phyloP scores from a whole-genome alignment of 1,140 invertebrate genomes.

The Drosophila cardini region DNA sequence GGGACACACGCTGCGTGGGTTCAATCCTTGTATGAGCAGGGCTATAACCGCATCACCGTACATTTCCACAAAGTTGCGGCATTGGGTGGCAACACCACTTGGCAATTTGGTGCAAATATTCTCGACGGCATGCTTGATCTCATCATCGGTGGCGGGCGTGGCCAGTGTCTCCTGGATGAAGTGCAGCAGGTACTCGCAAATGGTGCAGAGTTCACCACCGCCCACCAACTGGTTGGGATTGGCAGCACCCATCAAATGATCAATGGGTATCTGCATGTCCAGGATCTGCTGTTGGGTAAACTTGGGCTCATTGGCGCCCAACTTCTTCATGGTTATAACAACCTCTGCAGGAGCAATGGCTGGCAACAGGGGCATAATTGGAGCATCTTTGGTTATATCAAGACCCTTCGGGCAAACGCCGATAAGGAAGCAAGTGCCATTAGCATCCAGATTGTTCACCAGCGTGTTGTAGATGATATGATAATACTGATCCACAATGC shows the following conservation, averaged over 20 bases:
- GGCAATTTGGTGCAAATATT: constrained; percentile 90
- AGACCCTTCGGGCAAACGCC: constrained; percentile 88
- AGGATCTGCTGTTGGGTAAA: constrained; percentile 69
- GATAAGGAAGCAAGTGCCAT: constrained; percentile 88
- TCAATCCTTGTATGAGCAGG: constrained; percentile 91
- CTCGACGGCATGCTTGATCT: constrained; percentile 87
- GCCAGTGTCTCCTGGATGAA: constrained; percentile 91
- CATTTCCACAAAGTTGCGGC: constrained; percentile 90
- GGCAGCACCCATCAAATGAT: constrained; percentile 86
- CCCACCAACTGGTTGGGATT: constrained; percentile 84
- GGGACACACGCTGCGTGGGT: constrained; percentile 88
- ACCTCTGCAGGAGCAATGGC: constrained; percentile 69
- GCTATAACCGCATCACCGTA: constrained; percentile 92
- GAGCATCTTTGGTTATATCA: constrained; percentile 20
- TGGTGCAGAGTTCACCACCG: constrained; percentile 88
- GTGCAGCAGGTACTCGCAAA: constrained; percentile 94
- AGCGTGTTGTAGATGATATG: constrained; percentile 90
- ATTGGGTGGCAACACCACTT: constrained; percentile 87
- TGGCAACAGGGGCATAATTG: constrained; percentile 80
- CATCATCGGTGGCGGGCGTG: constrained; percentile 88
- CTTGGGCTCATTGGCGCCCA: constrained; percentile 78
- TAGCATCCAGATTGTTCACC: constrained; percentile 89
- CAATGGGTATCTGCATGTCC: constrained; percentile 87
- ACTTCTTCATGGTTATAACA: constrained; percentile 75
- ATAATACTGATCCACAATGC: constrained; percentile 92